These are phyloP conservation scores for Apodemus speciosus DNA, from an alignment of 2,113 vertebrate species.

Conservation along the genomic window DNA sequence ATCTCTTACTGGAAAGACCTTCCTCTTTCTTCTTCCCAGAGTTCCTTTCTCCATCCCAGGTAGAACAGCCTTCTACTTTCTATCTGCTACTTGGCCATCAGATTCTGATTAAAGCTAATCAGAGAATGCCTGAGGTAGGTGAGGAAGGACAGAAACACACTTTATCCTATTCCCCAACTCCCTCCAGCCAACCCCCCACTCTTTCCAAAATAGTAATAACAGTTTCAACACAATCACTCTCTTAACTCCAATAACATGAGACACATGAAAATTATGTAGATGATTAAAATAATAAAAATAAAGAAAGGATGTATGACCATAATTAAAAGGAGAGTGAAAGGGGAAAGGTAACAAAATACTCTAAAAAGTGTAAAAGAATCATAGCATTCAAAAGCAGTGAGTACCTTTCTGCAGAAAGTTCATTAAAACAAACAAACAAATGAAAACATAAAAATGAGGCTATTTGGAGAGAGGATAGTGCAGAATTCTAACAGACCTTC, in stretches of 20 bases:
- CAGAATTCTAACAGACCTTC: too few relatives aligned
- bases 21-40: too few relatives aligned
- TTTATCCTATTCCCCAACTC: neutral
- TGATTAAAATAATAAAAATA: neutral
- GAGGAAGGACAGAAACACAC: neutral
- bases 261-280: neutral
- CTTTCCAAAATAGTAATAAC: neutral
- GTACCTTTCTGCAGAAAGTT: neutral
- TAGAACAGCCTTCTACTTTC: too few relatives aligned
- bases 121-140: too few relatives aligned
- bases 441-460: neutral
- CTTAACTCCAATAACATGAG: neutral
- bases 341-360: neutral
- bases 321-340: neutral
- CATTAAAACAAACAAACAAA: neutral
- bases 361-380: neutral
- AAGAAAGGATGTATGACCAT: neutral
- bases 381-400: neutral
- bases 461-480: neutral
- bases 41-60: too few relatives aligned
- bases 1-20: too few relatives aligned
- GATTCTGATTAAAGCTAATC: too few relatives aligned
- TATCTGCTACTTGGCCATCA: too few relatives aligned
- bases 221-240: neutral
- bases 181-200: neutral